phyloP scores from a whole-genome alignment of 2,888 invertebrate species.

The Harpalus rufipes region DNA sequence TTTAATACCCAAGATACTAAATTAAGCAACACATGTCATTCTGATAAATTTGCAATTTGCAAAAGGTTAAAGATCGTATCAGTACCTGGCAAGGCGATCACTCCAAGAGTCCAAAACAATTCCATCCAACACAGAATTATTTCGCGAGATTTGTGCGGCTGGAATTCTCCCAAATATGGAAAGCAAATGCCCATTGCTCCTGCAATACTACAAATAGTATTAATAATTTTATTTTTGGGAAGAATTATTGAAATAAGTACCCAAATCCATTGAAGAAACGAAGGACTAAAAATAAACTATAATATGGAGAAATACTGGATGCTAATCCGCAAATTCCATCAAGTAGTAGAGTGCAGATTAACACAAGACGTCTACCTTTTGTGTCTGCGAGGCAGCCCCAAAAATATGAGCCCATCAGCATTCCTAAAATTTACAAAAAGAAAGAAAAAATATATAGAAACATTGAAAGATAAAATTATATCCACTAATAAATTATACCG shows the following conservation, averaged over 20 bases:
- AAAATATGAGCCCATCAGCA: slow-evolving; percentile 90
- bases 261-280: slow-evolving; percentile 89
- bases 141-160: slow-evolving; percentile 88
- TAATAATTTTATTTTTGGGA: slow-evolving; percentile 1
- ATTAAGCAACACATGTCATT: slow-evolving; percentile 36
- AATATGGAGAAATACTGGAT: slow-evolving; percentile 87
- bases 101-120: slow-evolving; percentile 90
- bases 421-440: slow-evolving; percentile 78
- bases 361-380: slow-evolving; percentile 86
- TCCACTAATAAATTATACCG: no score
- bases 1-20: slow-evolving; percentile 24
- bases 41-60: slow-evolving; percentile 18
- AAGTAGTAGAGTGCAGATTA: slow-evolving; percentile 86
- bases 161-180: slow-evolving; percentile 90
- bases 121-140: slow-evolving; percentile 92
- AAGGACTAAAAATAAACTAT: slow-evolving; percentile 85
- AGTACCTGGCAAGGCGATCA: slow-evolving; percentile 85
- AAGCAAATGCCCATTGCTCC: slow-evolving; percentile 91
- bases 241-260: slow-evolving; percentile 82
- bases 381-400: slow-evolving; percentile 92
- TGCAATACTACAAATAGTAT: slow-evolving; percentile 81
- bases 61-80: slow-evolving; percentile 61
- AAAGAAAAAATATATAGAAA: not conserved
- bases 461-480: no score
- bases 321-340: slow-evolving; percentile 86